Percentiles rank a stretch among this genome's conserved stretches.
These are phyloP conservation scores for Astreopora myriophthalma DNA, from an alignment of 64 coral and sea anemone species.

Conservation along the genomic window DNA sequence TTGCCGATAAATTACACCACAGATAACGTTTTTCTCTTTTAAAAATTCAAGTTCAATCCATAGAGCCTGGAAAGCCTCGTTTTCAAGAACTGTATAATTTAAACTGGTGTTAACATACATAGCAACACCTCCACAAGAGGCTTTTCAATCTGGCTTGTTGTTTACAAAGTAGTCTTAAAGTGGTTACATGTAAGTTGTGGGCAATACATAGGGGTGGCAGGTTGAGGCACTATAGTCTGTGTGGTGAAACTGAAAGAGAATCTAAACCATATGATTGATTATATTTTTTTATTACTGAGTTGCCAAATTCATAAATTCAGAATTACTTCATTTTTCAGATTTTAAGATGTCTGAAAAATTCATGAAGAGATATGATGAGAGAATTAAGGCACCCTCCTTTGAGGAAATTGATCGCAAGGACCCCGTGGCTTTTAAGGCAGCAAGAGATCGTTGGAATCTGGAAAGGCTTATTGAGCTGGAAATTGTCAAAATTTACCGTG, in stretches of 20 bases:
- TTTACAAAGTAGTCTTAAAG: too few relatives aligned
- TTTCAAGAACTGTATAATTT: background rate
- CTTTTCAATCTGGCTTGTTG: too few relatives aligned
- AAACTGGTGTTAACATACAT: background rate
- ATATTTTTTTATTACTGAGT: too few relatives aligned
- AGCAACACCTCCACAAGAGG: background rate
- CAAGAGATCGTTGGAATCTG: conserved; percentile 90
- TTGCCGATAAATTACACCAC: background rate
- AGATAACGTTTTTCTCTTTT: background rate
- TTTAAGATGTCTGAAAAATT: conserved; percentile 81
- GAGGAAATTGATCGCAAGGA: conserved; percentile 96
- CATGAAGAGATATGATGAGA: conserved; percentile 79
- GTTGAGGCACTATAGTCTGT: too few relatives aligned
- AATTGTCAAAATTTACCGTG: conserved; percentile 83
- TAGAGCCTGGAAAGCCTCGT: background rate
- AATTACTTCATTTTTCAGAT: background rate
- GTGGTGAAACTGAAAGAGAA: too few relatives aligned
- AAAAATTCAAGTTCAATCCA: background rate
- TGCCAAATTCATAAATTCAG: background rate
- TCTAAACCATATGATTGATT: background rate
- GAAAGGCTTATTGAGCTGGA: conserved; percentile 91
- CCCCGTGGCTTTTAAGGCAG: conserved; percentile 88
- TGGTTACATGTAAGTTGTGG: too few relatives aligned
- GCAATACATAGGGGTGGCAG: too few relatives aligned
- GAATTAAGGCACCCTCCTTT: conserved; percentile 86